Percentiles rank a stretch among this genome's conserved stretches.
phyloP scores from a whole-genome alignment of 2,797 vertebrate species.

The Neomorphus geoffroyi region DNA sequence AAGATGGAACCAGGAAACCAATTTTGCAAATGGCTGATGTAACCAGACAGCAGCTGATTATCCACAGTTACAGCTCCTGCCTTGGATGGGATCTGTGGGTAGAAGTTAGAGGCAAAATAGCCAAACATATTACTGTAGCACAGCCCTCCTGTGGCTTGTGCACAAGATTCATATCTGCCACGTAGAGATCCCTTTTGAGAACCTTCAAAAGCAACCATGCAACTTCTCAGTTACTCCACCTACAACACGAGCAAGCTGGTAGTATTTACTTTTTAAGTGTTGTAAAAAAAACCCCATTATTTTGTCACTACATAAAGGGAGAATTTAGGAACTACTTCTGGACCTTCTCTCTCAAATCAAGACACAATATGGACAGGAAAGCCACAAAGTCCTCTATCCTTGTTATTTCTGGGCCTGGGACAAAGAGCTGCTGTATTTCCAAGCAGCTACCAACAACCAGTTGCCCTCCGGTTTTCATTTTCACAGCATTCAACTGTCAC shows the following conservation, averaged over 20 bases:
- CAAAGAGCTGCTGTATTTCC: background rate
- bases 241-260: background rate
- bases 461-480: background rate
- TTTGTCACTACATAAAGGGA: background rate
- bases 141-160: background rate
- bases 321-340: background rate
- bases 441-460: background rate
- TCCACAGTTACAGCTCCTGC: background rate
- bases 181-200: background rate
- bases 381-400: background rate
- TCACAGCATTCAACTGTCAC: background rate
- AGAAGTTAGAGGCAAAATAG: background rate
- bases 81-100: background rate
- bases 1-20: background rate
- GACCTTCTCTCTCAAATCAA: background rate
- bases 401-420: background rate
- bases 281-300: rapidly evolving
- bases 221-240: background rate
- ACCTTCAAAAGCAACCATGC: background rate
- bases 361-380: background rate
- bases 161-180: background rate
- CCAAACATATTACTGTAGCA: background rate
- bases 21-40: background rate
- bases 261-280: rapidly evolving
- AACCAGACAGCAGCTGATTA: background rate